phyloP scores from a whole-genome alignment of 1,140 invertebrate species.

The Sycophila sp. region DNA sequence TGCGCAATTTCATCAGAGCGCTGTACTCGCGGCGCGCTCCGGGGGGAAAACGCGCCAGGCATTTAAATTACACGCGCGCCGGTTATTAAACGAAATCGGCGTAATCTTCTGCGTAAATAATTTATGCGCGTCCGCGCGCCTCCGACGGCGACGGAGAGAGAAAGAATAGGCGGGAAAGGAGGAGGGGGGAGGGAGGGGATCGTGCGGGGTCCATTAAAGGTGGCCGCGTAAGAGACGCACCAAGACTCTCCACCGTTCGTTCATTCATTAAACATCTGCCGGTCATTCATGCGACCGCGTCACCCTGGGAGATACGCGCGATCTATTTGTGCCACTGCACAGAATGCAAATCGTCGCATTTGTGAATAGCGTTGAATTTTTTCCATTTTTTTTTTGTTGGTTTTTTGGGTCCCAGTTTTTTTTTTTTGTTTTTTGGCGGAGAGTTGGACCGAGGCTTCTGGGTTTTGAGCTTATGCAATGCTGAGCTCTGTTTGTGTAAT shows the following conservation, averaged over 20 bases:
- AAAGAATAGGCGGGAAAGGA: too few relatives aligned
- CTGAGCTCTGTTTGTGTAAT: not conserved
- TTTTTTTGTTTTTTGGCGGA: not conserved
- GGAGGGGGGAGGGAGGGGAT: not conserved
- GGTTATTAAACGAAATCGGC: conserved; percentile 20
- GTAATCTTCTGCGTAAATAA: conserved; percentile 12
- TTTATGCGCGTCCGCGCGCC: not conserved
- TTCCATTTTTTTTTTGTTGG: not conserved
- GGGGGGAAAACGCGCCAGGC: not conserved
- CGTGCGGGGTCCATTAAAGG: not conserved
- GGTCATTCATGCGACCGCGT: conserved; percentile 38
- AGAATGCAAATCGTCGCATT: not conserved
- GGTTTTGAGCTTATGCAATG: not conserved
- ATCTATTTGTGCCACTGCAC: not conserved
- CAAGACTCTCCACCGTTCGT: conserved; percentile 10
- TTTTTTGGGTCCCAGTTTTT: not conserved
- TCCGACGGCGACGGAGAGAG: too few relatives aligned
- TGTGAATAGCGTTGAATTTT: not conserved
- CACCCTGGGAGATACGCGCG: not conserved
- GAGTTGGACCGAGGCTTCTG: not conserved
- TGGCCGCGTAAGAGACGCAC: not conserved
- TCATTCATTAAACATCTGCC: conserved; percentile 40
- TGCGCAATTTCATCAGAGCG: not conserved
- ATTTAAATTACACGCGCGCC: conserved; percentile 12
- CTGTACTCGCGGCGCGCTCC: not conserved